phyloP scores from a whole-genome alignment of 2,888 invertebrate genomes.

The Pseudanteris insignis region DNA sequence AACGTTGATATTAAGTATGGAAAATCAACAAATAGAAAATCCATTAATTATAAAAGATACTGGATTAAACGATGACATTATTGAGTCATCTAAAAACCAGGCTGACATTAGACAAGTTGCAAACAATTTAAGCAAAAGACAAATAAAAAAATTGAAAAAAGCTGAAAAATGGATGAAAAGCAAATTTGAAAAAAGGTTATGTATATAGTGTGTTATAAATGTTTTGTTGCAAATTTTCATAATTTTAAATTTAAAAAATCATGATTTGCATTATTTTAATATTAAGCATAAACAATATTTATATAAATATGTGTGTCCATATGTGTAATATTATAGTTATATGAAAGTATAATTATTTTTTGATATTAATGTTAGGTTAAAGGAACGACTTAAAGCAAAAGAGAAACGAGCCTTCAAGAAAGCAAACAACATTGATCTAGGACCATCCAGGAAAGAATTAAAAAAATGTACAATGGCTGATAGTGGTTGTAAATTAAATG shows the following conservation, averaged over 20 bases:
- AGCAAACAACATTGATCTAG: constrained; percentile 76
- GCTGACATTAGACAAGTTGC: constrained; percentile 7
- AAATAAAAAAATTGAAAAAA: constrained; percentile 75
- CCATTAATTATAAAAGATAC: too few species aligned
- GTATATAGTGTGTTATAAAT: too few species aligned
- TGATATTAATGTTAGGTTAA: constrained; percentile 68
- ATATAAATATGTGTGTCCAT: background rate
- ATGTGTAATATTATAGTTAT: background rate
- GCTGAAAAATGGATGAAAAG: constrained; percentile 78
- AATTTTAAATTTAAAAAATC: too few species aligned
- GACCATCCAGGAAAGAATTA: constrained; percentile 82
- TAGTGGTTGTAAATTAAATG: constrained; percentile 74
- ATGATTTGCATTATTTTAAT: too few species aligned
- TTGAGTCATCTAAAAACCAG: background rate
- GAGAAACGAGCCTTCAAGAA: constrained; percentile 76
- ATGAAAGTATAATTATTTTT: too few species aligned
- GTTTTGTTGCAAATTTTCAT: too few species aligned
- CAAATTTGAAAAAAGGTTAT: constrained; percentile 76
- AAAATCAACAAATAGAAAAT: too few species aligned
- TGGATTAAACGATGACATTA: too few species aligned
- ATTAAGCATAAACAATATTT: constrained; percentile 4
- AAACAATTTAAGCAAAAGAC: constrained; percentile 69
- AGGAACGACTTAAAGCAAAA: constrained; percentile 78
- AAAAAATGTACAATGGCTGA: constrained; percentile 78
- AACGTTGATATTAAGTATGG: background rate